A percentile compares a stretch with the other conserved stretches of the same genome.
Evolutionary conservation across 2,888 invertebrate genomes (phyloP).

Genomic region (Scaptomyza parva): DNA sequence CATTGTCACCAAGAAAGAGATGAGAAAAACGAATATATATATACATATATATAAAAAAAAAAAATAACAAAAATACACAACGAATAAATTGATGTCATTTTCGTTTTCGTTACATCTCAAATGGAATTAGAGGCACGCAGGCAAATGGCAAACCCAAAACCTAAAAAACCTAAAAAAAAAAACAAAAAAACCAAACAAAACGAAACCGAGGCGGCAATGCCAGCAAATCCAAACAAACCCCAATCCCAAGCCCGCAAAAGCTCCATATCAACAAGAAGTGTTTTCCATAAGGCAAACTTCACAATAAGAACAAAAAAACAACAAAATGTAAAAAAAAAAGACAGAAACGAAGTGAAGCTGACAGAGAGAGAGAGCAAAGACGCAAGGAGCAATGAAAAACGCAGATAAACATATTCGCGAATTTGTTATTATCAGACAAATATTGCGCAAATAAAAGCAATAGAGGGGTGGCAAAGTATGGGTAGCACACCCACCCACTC

Average conservation of each 20-base stretch:
- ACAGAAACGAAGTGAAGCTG: conserved; percentile 39
- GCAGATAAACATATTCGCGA: conserved; percentile 82
- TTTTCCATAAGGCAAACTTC: conserved; percentile 22
- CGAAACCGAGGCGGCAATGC: conserved; percentile 42
- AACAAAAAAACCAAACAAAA: conserved; percentile 6
- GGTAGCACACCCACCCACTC: too few relatives aligned
- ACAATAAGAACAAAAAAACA: conserved; percentile 9
- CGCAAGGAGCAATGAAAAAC: conserved; percentile 79
- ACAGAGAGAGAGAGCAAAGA: conserved; percentile 54
- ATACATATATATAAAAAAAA: conserved; percentile 18
- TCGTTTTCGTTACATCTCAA: conserved; percentile 79
- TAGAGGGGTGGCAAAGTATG: conserved; percentile 9
- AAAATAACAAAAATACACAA: conserved; percentile 63
- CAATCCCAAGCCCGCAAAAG: conserved; percentile 39
- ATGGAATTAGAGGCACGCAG: conserved; percentile 76
- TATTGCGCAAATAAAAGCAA: conserved; percentile 74
- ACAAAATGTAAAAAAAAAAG: conserved; percentile 6
- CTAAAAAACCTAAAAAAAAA: neutral
- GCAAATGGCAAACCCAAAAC: conserved; percentile 42
- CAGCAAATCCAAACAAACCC: conserved; percentile 55
- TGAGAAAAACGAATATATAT: conserved; percentile 18
- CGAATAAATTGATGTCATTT: conserved; percentile 81
- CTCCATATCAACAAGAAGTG: conserved; percentile 59
- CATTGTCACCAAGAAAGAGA: conserved; percentile 33
- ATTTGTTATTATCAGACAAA: conserved; percentile 82